phyloP scores from a whole-genome alignment of 2,797 vertebrate genomes.

The Lutjanus campechanus region DNA sequence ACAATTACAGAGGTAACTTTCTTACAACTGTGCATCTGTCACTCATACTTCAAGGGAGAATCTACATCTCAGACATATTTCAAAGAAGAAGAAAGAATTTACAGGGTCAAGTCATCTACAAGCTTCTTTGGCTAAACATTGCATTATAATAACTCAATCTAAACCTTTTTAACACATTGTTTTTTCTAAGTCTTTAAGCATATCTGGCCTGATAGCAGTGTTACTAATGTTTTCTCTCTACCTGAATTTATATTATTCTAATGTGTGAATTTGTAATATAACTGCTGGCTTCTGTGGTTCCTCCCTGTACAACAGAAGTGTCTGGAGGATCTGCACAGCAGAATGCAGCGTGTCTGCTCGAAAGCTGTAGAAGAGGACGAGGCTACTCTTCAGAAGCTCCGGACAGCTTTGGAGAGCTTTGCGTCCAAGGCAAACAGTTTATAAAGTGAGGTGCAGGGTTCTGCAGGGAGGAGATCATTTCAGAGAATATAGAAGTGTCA shows the following conservation, averaged over 20 bases:
- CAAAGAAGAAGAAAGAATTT: not conserved
- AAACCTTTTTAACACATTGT: not conserved
- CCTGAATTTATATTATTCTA: not conserved
- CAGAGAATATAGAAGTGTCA: not conserved
- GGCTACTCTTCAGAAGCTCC: constrained; percentile 59
- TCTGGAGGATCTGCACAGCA: constrained; percentile 72
- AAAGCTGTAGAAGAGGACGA: constrained; percentile 74
- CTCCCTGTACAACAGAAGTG: constrained; percentile 46
- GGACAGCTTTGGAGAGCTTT: constrained; percentile 62
- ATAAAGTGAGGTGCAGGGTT: constrained; percentile 17
- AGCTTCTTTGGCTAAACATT: not conserved
- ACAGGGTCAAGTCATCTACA: not conserved
- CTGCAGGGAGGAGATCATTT: not conserved
- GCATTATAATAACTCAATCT: not conserved
- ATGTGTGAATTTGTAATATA: not conserved
- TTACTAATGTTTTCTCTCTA: not conserved
- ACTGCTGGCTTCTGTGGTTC: constrained; percentile 3
- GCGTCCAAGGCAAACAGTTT: constrained; percentile 47
- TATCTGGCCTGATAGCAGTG: not conserved
- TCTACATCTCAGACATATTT: not conserved
- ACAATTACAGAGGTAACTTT: constrained; percentile 79
- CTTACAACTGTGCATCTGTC: not conserved
- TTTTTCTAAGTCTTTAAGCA: not conserved
- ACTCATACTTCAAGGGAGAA: too few species aligned
- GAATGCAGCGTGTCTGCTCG: constrained; percentile 55